phyloP scores from a whole-genome alignment of 2,797 vertebrate species.

The Varecia variegata region DNA sequence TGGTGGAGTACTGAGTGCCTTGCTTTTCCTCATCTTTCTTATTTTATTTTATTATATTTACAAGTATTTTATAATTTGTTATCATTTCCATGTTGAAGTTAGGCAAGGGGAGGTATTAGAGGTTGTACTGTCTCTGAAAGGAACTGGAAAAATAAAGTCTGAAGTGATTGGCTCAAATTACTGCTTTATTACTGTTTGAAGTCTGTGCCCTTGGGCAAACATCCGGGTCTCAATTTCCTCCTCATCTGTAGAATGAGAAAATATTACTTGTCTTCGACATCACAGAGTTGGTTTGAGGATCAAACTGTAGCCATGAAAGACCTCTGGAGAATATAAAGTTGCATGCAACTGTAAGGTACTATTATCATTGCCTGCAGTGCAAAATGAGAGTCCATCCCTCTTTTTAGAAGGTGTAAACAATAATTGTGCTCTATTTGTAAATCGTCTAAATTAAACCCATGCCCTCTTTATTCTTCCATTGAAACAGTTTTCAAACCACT shows the following conservation, averaged over 20 bases:
- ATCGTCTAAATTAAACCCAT: background rate
- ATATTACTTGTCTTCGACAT: background rate
- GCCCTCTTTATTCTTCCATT: background rate
- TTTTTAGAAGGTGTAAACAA: background rate
- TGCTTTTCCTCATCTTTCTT: background rate
- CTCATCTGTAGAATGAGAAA: constrained; percentile 41
- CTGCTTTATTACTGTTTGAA: background rate
- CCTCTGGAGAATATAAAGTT: background rate
- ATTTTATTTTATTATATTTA: background rate
- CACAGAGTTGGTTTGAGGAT: background rate
- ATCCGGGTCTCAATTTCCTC: background rate
- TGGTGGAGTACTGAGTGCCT: background rate
- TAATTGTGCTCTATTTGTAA: background rate
- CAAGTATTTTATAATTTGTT: background rate
- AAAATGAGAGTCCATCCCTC: background rate
- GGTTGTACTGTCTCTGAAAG: background rate
- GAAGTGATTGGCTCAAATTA: background rate
- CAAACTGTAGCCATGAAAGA: background rate
- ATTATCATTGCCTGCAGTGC: background rate
- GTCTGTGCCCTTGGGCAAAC: background rate
- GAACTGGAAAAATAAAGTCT: background rate
- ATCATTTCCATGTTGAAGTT: background rate
- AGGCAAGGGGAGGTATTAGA: background rate
- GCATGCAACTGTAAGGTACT: background rate
- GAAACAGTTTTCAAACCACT: background rate